phyloP scores from a whole-genome alignment of 2,888 invertebrate species.

The Amiota communis region DNA sequence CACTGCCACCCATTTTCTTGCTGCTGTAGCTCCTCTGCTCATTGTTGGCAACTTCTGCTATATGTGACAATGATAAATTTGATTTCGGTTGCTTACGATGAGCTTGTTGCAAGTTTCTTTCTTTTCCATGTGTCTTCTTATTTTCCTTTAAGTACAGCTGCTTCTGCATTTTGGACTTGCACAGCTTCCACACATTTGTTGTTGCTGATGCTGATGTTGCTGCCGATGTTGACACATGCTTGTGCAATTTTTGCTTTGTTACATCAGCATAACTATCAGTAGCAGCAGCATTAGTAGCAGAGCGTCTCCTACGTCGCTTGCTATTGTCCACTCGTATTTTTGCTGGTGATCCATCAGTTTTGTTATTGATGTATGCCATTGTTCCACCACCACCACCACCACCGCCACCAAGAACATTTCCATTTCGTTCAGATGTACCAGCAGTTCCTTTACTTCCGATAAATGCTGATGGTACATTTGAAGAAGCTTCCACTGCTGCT shows the following conservation, averaged over 20 bases:
- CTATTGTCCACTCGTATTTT: constrained; percentile 44
- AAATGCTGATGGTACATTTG: constrained; percentile 29
- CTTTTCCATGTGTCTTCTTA: not conserved
- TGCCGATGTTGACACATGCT: constrained; percentile 32
- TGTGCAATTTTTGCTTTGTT: constrained; percentile 30
- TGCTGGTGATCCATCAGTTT: constrained; percentile 67
- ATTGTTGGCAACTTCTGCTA: constrained; percentile 43
- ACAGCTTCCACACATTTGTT: constrained; percentile 38
- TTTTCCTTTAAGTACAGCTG: constrained; percentile 1
- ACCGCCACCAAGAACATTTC: constrained; percentile 16
- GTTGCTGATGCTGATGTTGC: constrained; percentile 37
- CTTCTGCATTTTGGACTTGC: not conserved
- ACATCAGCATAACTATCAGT: constrained; percentile 26
- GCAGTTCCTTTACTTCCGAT: constrained; percentile 8
- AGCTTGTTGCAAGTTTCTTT: constrained; percentile 1
- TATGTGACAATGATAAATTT: constrained; percentile 72
- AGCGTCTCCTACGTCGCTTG: constrained; percentile 56
- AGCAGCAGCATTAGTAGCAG: constrained; percentile 33
- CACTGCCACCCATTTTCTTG: constrained; percentile 41
- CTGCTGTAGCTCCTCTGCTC: constrained; percentile 37
- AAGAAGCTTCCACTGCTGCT: constrained; percentile 40
- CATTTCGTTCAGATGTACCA: not conserved
- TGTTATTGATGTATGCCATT: constrained; percentile 64
- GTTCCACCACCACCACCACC: constrained; percentile 39
- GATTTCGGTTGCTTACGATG: constrained; percentile 51